Evolutionary conservation across 2,797 vertebrate species (phyloP).

Genomic region (Potorous gilbertii): DNA sequence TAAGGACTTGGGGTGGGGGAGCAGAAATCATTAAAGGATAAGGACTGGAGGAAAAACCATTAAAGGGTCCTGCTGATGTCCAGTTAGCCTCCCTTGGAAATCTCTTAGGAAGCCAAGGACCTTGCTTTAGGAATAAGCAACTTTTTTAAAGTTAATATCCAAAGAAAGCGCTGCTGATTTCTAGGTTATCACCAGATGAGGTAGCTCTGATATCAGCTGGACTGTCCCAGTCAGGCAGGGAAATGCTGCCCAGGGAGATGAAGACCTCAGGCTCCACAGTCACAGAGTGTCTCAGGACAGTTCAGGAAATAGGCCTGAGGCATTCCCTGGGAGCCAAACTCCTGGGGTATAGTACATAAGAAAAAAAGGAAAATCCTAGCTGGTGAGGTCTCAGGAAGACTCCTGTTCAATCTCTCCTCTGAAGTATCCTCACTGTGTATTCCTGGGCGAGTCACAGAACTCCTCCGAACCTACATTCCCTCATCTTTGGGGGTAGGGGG

Average conservation of each 20-base stretch:
- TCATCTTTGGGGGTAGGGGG: neutral
- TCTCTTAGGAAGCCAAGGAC: slow-evolving; percentile 69
- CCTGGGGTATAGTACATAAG: neutral
- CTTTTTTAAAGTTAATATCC: neutral
- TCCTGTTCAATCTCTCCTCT: neutral
- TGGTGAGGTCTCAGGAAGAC: neutral
- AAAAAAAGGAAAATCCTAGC: neutral
- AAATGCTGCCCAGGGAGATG: slow-evolving; percentile 79
- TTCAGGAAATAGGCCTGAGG: slow-evolving; percentile 39
- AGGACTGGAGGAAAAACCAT: slow-evolving; percentile 67
- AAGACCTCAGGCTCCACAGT: slow-evolving; percentile 48
- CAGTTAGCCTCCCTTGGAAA: slow-evolving; percentile 79
- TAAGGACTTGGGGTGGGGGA: slow-evolving; percentile 79
- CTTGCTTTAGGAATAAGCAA: slow-evolving; percentile 53
- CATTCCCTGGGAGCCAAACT: slow-evolving; percentile 17
- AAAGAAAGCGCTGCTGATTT: slow-evolving; percentile 60
- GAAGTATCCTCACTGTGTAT: neutral
- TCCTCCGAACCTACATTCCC: neutral
- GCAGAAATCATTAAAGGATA: slow-evolving; percentile 76
- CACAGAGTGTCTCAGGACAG: neutral
- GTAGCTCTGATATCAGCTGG: slow-evolving; percentile 47
- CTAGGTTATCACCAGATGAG: slow-evolving; percentile 61
- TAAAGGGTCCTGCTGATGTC: slow-evolving; percentile 76
- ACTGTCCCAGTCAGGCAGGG: slow-evolving; percentile 77
- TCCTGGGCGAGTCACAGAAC: neutral